Conservation (phyloP, 2,113 vertebrate genomes). For the Catagonus wagneri region DNA sequence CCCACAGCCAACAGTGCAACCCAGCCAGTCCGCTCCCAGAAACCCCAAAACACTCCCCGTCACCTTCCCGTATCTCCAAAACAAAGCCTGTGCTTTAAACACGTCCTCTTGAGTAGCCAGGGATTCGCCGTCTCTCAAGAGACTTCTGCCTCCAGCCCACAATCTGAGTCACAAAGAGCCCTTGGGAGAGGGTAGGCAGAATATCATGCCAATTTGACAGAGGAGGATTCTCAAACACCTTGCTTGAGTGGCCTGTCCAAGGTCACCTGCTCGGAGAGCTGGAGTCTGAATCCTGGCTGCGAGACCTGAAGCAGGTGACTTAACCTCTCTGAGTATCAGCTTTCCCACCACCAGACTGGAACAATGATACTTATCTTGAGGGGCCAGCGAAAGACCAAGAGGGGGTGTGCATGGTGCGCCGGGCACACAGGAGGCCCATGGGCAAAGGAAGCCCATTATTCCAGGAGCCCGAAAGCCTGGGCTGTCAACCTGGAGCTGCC, state of each 20-base stretch:
- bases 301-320: not conserved
- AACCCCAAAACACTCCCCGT: too few relatives aligned
- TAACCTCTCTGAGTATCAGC: not conserved
- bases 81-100: too few relatives aligned
- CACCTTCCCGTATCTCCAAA: not conserved
- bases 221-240: not conserved
- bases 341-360: not conserved
- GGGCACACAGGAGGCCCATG: not conserved
- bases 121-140: not conserved
- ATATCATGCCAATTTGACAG: not conserved
- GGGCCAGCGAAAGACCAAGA: not conserved
- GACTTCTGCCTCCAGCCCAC: not conserved
- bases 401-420: fast-evolving
- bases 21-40: not conserved
- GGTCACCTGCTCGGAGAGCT: not conserved
- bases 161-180: not conserved
- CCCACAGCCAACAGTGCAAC: not conserved
- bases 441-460: not conserved
- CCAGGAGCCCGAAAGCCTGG: not conserved
- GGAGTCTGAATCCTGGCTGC: not conserved
- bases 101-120: not conserved
- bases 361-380: not conserved
- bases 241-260: not conserved
- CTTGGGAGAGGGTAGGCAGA: not conserved
- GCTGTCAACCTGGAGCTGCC: too few relatives aligned